Percentiles rank a stretch among this genome's conserved stretches.
These are phyloP conservation scores for Paragorgia papillata DNA, from an alignment of 92 coral and sea anemone genomes.

Conservation along the genomic window DNA sequence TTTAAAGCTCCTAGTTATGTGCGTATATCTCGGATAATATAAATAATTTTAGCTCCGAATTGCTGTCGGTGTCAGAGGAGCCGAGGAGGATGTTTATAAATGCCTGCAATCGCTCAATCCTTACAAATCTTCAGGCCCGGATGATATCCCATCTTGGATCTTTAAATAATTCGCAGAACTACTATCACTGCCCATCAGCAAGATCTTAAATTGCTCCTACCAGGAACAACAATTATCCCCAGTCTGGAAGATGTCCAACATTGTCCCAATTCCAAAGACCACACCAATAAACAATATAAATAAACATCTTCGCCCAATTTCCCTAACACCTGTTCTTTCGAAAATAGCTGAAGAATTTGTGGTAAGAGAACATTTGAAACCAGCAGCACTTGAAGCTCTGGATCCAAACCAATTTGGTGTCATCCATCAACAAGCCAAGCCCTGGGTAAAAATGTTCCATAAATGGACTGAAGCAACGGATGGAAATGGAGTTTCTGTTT, in stretches of 20 bases:
- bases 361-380: no score
- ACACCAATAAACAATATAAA: background rate
- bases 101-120: background rate
- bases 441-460: constrained; percentile 14
- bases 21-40: background rate
- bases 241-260: background rate
- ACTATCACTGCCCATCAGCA: constrained; percentile 3
- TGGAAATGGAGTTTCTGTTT: constrained; percentile 5
- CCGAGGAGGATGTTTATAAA: constrained; percentile 6
- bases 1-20: background rate
- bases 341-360: no score
- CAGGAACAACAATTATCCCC: background rate
- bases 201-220: constrained; percentile 13
- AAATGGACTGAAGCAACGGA: constrained; percentile 24
- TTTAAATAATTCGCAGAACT: background rate
- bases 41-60: background rate
- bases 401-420: constrained; percentile 7
- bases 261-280: constrained; percentile 2
- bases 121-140: constrained; percentile 1
- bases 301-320: no score
- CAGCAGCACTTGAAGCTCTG: background rate
- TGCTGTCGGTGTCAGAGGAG: constrained; percentile 6
- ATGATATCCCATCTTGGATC: constrained; percentile 17
- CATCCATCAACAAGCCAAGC: constrained; percentile 21
- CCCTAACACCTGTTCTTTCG: no score